Evolutionary conservation across 2,888 invertebrate genomes (phyloP), one percentile per base, ranked within the genome.

Genomic region (Lamellibrachia columna): DNA sequence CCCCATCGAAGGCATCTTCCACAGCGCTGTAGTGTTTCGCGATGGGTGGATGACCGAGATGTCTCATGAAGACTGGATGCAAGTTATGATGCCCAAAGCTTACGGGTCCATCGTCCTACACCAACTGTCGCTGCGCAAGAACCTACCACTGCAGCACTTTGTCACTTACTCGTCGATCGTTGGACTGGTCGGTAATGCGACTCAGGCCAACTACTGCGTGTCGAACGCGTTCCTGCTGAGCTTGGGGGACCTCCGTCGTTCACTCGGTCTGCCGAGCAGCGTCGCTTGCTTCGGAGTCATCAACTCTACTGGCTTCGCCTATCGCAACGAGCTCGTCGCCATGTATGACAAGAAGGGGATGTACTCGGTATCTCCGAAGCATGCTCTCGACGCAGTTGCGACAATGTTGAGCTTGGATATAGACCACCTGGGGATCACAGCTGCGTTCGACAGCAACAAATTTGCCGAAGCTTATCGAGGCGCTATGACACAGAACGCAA

Each of bases 181-280:
- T 11, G 52, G 52, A 11, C 28, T 91, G 40, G 53, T 91, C 52
- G 91, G 91, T 15, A 91, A 91, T n/a, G 52, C 91, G 52, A 53
- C 52, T 3, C 91, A 91, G 22, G 28, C 22, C 52, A 91, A 91
- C 53, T 91, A 91, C 91, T 52, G 52, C 52, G 91, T 53, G 53
- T 9, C 91, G 52, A 91, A 91, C 91, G 91, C 91, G 6, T 91
- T 91, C 53, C 52, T 91, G 91, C 52, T 52, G 28, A 22, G 52
- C 52, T 22, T 91, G 11, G 91, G 52, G 15, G 11, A 91, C 53
- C 53, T 52, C 15, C 91, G 91, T 28, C 91, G 91, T 3, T 11
- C 91, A 28, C 91, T 52, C 52, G 91, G 91, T 15, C 91, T 91
- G 91, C 91, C 91, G 53, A 53, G 91, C 75, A 75, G 75, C 75